A percentile compares a stretch with the other conserved stretches of the same genome.
These are phyloP conservation scores for Blomia tropicalis DNA, from an alignment of 2,888 invertebrate species.

Conservation along the genomic window DNA sequence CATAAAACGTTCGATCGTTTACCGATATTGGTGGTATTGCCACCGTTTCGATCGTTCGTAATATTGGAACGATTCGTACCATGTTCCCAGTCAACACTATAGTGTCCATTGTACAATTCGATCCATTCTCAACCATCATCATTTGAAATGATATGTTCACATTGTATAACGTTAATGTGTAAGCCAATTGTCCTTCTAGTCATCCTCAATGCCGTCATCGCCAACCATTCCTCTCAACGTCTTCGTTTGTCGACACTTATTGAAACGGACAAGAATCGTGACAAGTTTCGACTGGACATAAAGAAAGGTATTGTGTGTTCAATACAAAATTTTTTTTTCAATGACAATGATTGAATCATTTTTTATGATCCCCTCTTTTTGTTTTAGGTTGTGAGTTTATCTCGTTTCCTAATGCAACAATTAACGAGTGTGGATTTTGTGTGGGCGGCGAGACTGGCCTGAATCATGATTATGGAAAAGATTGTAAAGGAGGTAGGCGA, in stretches of 20 bases:
- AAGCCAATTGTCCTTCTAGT: neutral
- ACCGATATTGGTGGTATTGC: no score
- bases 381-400: neutral
- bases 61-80: no score
- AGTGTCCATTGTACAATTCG: no score
- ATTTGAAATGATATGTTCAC: neutral
- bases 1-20: no score
- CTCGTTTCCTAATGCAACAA: slow-evolving; percentile 27
- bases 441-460: slow-evolving; percentile 29
- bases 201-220: slow-evolving; percentile 2
- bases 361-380: no score
- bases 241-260: neutral
- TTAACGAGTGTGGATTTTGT: slow-evolving; percentile 31
- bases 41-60: no score
- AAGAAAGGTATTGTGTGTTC: slow-evolving; percentile 2
- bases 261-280: neutral
- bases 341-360: neutral
- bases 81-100: no score
- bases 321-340: no score
- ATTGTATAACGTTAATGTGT: neutral
- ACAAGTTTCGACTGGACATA: neutral
- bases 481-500: slow-evolving; percentile 28
- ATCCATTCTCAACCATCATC: no score
- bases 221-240: neutral
- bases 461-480: slow-evolving; percentile 28